A percentile compares a stretch with the other conserved stretches of the same genome.
Evolutionary conservation across 2,797 vertebrate genomes (phyloP).

Genomic region (Eleutherodactylus coqui): DNA sequence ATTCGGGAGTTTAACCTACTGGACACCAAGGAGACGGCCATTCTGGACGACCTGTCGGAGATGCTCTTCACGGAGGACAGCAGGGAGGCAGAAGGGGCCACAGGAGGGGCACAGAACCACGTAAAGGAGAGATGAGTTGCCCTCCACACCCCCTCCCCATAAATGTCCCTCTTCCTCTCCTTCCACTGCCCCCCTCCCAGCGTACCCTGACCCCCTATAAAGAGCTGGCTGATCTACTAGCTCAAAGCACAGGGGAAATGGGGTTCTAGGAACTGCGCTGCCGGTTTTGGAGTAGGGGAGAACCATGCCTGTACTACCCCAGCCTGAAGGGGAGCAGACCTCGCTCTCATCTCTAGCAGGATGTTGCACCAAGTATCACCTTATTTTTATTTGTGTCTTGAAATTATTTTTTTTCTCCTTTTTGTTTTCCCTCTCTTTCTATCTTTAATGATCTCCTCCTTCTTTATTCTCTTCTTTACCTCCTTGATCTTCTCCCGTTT

Average conservation of each 20-base stretch:
- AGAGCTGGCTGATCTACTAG: conserved; percentile 43
- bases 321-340: conserved; percentile 58
- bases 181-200: conserved; percentile 65
- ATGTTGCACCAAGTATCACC: conserved; percentile 63
- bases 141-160: conserved; percentile 50
- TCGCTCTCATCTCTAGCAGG: conserved; percentile 63
- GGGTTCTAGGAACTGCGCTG: conserved; percentile 61
- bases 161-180: conserved; percentile 64
- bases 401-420: conserved; percentile 20
- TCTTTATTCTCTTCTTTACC: neutral
- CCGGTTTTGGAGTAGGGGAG: conserved; percentile 58
- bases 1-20: conserved; percentile 98
- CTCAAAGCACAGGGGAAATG: conserved; percentile 59
- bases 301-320: conserved; percentile 59
- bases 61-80: conserved; percentile 87
- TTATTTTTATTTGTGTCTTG: conserved; percentile 62
- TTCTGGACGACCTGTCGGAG: conserved; percentile 98
- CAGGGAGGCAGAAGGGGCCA: conserved; percentile 68
- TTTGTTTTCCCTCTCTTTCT: neutral
- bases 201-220: conserved; percentile 51
- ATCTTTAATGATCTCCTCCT: conserved; percentile 1
- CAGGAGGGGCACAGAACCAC: conserved; percentile 90
- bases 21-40: conserved; percentile 96
- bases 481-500: neutral
- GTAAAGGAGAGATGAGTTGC: conserved; percentile 96